Base-by-base conservation (phyloP, 2,113 vertebrate genomes). In the Cottus gobio region DNA sequence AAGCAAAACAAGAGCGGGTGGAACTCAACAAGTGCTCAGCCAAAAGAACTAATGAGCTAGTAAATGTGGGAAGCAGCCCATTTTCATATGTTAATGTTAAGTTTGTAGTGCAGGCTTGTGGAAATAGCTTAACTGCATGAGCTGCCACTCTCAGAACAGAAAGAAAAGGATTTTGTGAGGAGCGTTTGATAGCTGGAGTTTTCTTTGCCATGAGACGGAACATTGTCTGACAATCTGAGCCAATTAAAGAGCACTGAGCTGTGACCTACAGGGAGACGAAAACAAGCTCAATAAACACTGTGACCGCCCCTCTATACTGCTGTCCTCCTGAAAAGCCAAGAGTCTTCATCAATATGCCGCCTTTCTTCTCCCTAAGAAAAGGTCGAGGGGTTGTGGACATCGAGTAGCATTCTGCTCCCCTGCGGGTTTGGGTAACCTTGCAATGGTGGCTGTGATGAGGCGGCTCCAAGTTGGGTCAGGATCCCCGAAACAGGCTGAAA, bases 401-500 rank as follows among this genome's bases (percentile, higher is more conserved):
- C 90, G 86, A 94, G 93, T 85, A 92, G 92, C 90, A 93, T 92
- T 83, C 77, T 91, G 89, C 81, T 89, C 89, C 91, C 86, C 91
- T 85, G 90, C 65, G 92, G 93, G 89, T 95, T 85, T 85, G 84
- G 86, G 75, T 92, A 91, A 93, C 89, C 90, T 95, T 93, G 93
- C 88, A 92, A 86, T 87, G 89, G 93, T 87, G 88, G 71, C 90
- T 92, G 95, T 91, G 87, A 88, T 92, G 91, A 75, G 85, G 91
- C 78, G 93, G 93, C 87, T 93, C 82, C 86, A 88, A 95, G 94
- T 93, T 90, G 89, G 88, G 91, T 95, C 92, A 84, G 91, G 93
- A 89, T 95, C 90, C 95, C 95, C 94, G 93, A 94, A 94, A 94
- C 95, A 80, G 68, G 56, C 82, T 95, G 92, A 95, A 95, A 96